phyloP scores from a whole-genome alignment of 2,888 invertebrate species.

The Oasisia sp. region DNA sequence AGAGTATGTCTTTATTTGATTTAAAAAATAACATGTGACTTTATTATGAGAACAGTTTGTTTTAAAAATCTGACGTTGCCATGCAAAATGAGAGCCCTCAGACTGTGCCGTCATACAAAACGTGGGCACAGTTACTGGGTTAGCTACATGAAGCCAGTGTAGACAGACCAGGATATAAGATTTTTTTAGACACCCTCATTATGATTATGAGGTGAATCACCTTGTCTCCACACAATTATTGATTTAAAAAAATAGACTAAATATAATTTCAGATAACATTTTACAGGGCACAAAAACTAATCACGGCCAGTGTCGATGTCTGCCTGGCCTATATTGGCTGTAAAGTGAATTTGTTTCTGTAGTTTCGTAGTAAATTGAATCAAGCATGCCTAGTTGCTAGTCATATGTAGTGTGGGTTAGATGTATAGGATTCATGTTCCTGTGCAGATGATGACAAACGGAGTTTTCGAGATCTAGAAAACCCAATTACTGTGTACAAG shows the following conservation, averaged over 20 bases:
- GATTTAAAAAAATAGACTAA: constrained; percentile 1
- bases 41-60: no score
- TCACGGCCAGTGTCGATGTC: no score
- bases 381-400: background rate
- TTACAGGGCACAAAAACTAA: no score
- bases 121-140: background rate
- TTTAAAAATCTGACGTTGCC: background rate
- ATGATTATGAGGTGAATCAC: background rate
- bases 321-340: background rate
- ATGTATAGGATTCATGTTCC: no score
- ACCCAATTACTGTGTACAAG: no score
- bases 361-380: background rate
- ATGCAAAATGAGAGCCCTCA: background rate
- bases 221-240: background rate
- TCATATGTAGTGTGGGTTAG: no score
- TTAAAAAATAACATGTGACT: no score
- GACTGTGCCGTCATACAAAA: background rate
- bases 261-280: background rate
- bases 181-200: background rate
- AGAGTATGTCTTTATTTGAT: no score
- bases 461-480: no score
- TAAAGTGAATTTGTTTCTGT: background rate
- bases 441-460: no score
- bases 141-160: background rate
- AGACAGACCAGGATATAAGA: background rate